Percentiles rank a stretch among this genome's conserved stretches.
Conservation (phyloP, 2,113 vertebrate species). For the Silurus asotus region DNA sequence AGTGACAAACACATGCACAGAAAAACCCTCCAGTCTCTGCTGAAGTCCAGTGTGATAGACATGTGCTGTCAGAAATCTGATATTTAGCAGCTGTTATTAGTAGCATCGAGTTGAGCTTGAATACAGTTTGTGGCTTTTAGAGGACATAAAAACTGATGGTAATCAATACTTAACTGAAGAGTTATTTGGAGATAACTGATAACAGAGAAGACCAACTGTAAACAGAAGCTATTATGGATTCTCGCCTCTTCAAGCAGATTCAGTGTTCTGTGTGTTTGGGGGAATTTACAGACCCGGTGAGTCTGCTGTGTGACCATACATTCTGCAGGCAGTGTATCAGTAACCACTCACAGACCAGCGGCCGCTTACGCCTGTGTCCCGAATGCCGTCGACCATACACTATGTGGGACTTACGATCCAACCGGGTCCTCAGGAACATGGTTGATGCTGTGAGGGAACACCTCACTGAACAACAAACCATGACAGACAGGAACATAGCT, state of each 20-base stretch:
- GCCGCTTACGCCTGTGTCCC: conserved; percentile 42
- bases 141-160: neutral
- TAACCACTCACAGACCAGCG: conserved; percentile 40
- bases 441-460: conserved; percentile 50
- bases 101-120: conserved; percentile 15
- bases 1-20: conserved; percentile 27
- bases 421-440: conserved; percentile 54
- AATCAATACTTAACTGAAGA: neutral
- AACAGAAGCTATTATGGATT: conserved; percentile 45
- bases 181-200: neutral
- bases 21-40: conserved; percentile 21
- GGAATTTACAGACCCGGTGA: conserved; percentile 64
- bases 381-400: conserved; percentile 54
- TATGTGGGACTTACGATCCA: conserved; percentile 49
- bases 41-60: conserved; percentile 27
- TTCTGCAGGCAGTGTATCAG: conserved; percentile 62
- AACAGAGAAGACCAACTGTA: neutral
- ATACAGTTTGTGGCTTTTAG: conserved; percentile 8
- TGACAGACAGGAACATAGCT: neutral
- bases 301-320: conserved; percentile 63
- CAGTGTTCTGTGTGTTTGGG: conserved; percentile 57
- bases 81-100: conserved; percentile 40
- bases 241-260: conserved; percentile 51
- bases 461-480: conserved; percentile 46
- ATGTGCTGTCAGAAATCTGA: conserved; percentile 44